phyloP scores from a whole-genome alignment of 2,888 invertebrate species.

The Rhabditophanes sp. region DNA sequence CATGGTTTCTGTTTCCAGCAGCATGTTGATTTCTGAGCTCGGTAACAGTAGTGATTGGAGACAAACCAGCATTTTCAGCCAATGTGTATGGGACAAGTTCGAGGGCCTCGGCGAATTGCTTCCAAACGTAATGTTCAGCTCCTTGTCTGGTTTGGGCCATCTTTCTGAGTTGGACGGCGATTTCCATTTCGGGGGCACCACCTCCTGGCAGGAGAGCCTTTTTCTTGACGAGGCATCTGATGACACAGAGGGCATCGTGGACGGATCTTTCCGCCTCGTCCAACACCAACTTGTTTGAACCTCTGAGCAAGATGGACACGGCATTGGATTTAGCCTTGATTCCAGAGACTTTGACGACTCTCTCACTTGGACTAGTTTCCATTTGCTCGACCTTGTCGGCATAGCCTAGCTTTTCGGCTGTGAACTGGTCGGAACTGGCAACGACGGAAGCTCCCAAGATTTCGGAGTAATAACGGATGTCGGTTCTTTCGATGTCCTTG shows the following conservation, averaged over 20 bases:
- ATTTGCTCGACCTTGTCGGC: conserved; percentile 90
- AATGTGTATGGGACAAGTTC: conserved; percentile 70
- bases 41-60: conserved; percentile 84
- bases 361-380: conserved; percentile 62
- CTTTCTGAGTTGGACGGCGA: conserved; percentile 66
- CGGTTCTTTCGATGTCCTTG: conserved; percentile 91
- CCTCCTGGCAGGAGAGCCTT: conserved; percentile 53
- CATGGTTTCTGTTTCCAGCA: conserved; percentile 65
- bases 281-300: conserved; percentile 69
- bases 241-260: conserved; percentile 77
- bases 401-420: conserved; percentile 69
- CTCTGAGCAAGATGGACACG: conserved; percentile 75
- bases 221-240: conserved; percentile 86
- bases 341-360: conserved; percentile 64
- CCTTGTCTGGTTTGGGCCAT: conserved; percentile 64
- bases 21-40: conserved; percentile 85
- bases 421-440: conserved; percentile 93
- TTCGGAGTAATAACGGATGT: conserved; percentile 90
- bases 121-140: conserved; percentile 81
- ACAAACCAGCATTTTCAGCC: conserved; percentile 78
- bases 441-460: conserved; percentile 58
- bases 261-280: conserved; percentile 77
- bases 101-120: conserved; percentile 83
- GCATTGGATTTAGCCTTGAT: conserved; percentile 50
- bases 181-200: conserved; percentile 89